Conservation (phyloP, 35 echinoderm and acorn worm species). For the Anneissia japonica region DNA sequence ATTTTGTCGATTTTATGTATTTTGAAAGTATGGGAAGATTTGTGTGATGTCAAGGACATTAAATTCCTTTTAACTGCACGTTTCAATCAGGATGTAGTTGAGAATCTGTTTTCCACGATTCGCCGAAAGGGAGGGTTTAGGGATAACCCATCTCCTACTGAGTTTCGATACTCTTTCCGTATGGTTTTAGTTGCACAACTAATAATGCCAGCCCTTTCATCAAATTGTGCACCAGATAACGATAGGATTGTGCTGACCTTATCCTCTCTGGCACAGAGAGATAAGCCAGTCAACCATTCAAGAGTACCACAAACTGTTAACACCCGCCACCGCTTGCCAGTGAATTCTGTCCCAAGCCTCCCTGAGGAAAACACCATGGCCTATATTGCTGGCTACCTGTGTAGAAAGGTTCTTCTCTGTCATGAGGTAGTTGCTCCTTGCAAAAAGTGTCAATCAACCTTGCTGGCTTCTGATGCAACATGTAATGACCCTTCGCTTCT, state of each 20-base stretch:
- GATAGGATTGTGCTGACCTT: too few species aligned
- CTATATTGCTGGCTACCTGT: conserved; percentile 27
- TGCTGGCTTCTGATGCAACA: background rate
- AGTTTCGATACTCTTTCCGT: conserved; percentile 35
- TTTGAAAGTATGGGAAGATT: conserved; percentile 33
- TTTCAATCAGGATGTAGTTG: conserved; percentile 52
- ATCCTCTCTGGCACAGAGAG: too few species aligned
- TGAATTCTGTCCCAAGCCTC: too few species aligned
- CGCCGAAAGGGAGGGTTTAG: conserved; percentile 38
- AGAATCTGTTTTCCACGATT: conserved; percentile 46
- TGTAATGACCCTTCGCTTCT: too few species aligned
- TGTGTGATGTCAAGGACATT: background rate
- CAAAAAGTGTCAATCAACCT: background rate
- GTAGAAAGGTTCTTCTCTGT: background rate
- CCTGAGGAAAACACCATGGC: conserved; percentile 31
- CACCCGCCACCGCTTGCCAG: too few species aligned
- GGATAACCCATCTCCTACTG: conserved; percentile 41
- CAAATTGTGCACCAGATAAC: too few species aligned
- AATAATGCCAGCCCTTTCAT: conserved; percentile 16
- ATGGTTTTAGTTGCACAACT: conserved; percentile 38
- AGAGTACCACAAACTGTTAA: too few species aligned
- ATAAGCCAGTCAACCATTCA: too few species aligned
- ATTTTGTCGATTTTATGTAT: conserved; percentile 7
- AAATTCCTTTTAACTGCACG: conserved; percentile 34
- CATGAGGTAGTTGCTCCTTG: background rate